phyloP scores from a whole-genome alignment of 53 echinoderm and acorn worm genomes.

The Glandiceps talaboti region DNA sequence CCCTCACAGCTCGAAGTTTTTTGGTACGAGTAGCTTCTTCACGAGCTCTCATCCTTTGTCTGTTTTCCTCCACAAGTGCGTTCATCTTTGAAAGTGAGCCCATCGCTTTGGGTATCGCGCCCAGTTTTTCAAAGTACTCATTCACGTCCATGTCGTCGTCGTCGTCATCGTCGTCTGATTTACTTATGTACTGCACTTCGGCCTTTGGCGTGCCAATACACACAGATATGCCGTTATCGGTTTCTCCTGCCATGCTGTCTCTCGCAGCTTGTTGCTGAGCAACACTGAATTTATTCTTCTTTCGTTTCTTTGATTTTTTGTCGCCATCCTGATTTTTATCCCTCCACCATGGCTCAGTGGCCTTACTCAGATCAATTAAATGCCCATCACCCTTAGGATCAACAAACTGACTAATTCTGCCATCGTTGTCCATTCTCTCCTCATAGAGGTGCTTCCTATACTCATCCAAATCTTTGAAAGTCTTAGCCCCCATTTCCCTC shows the following conservation, averaged over 20 bases:
- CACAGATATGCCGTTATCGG: background rate
- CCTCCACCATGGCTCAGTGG: background rate
- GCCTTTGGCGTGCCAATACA: background rate
- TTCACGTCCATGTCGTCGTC: background rate
- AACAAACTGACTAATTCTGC: background rate
- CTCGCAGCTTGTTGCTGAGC: background rate
- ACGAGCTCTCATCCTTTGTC: too few relatives aligned
- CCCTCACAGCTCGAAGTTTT: too few relatives aligned
- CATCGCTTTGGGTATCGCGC: background rate
- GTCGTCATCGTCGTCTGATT: too few relatives aligned
- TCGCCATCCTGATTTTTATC: background rate
- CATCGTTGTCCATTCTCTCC: background rate
- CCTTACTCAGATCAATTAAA: background rate
- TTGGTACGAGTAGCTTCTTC: too few relatives aligned
- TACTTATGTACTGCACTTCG: too few relatives aligned
- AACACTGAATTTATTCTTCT: background rate
- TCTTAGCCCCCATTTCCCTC: background rate
- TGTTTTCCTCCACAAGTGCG: too few relatives aligned
- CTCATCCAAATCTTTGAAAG: background rate
- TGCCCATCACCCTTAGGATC: background rate
- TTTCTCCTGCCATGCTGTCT: background rate
- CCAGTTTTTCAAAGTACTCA: background rate
- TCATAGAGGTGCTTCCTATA: background rate
- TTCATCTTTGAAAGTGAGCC: too few relatives aligned
- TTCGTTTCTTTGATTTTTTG: background rate